phyloP scores from a whole-genome alignment of 2,888 invertebrate species.

The Synanthedon myopaeformis region DNA sequence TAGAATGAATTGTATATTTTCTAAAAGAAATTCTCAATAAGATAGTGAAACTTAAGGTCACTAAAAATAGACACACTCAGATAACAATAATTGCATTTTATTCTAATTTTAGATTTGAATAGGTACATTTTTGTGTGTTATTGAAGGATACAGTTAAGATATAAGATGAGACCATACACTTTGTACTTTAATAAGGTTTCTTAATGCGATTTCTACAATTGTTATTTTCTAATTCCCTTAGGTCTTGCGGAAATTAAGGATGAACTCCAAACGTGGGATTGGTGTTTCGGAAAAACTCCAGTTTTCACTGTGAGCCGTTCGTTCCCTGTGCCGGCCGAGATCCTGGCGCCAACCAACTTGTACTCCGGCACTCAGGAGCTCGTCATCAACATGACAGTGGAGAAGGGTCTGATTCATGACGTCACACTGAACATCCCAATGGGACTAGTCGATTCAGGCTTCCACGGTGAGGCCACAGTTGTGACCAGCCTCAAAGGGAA shows the following conservation, averaged over 20 bases:
- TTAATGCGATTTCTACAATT: no score
- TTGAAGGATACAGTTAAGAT: no score
- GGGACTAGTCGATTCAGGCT: constrained; percentile 70
- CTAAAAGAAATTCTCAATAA: no score
- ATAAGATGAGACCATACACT: no score
- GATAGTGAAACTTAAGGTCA: no score
- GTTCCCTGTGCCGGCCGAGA: constrained; percentile 70
- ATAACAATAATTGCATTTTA: no score
- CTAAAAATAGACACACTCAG: no score
- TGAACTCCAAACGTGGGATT: constrained; percentile 84
- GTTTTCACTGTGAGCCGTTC: constrained; percentile 79
- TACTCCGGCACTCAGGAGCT: constrained; percentile 62
- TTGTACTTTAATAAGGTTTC: no score
- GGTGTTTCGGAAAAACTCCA: constrained; percentile 90
- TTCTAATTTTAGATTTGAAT: no score
- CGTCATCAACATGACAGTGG: constrained; percentile 73
- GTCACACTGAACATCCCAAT: constrained; percentile 75
- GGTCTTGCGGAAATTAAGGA: constrained; percentile 78
- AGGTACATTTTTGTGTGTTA: no score
- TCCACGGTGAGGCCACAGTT: constrained; percentile 74
- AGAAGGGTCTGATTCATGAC: constrained; percentile 75
- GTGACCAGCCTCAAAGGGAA: constrained; percentile 75
- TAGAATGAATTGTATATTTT: no score
- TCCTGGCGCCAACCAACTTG: constrained; percentile 50
- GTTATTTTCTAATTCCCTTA: constrained; percentile 16